phyloP scores from a whole-genome alignment of 2,888 invertebrate species.

The Heteromyza rotundicornis region DNA sequence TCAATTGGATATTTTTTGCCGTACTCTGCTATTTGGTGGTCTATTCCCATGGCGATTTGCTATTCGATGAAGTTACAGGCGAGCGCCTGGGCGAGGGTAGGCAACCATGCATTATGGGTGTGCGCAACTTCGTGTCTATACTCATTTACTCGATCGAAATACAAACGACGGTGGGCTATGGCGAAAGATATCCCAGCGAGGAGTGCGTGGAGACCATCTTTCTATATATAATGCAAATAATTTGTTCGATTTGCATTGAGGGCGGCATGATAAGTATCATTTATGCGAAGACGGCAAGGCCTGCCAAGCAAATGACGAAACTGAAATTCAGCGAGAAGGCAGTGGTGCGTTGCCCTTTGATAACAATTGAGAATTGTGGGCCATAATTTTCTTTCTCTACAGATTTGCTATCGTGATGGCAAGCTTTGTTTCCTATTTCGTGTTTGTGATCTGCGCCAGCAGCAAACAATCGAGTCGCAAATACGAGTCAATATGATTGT shows the following conservation, averaged over 20 bases:
- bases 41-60: conserved; percentile 78
- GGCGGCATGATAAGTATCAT: conserved; percentile 70
- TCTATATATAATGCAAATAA: conserved; percentile 81
- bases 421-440: conserved; percentile 79
- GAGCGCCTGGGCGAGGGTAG: conserved; percentile 61
- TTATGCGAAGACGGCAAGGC: conserved; percentile 80
- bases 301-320: conserved; percentile 77
- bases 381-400: too few relatives aligned
- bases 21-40: conserved; percentile 79
- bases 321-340: conserved; percentile 82
- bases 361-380: too few relatives aligned
- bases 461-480: conserved; percentile 81
- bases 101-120: conserved; percentile 67
- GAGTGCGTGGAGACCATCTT: conserved; percentile 86
- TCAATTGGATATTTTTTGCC: conserved; percentile 82
- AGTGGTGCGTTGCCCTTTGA: too few relatives aligned
- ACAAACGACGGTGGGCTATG: conserved; percentile 85
- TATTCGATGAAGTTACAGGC: conserved; percentile 65
- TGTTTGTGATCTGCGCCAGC: conserved; percentile 78
- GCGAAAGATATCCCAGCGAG: conserved; percentile 79
- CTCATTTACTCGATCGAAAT: conserved; percentile 88
- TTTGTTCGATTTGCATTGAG: conserved; percentile 68
- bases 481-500: conserved; percentile 68
- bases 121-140: conserved; percentile 69
- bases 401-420: conserved; percentile 82